These are phyloP conservation scores for Elephas maximus DNA, from an alignment of 2,113 vertebrate species.

Conservation along the genomic window DNA sequence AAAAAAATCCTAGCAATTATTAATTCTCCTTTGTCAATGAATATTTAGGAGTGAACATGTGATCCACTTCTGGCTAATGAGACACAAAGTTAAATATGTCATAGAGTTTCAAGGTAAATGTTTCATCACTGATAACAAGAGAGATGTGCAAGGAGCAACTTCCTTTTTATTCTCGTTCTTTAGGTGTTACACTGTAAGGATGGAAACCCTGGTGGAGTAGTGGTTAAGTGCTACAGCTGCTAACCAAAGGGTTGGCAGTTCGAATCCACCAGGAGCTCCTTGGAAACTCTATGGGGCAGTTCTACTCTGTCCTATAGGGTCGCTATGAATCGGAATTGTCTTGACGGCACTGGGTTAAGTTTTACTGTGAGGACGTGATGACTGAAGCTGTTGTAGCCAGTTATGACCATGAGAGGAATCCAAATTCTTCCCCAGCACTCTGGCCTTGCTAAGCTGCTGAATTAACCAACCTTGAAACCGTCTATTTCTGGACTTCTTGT, in stretches of 20 bases:
- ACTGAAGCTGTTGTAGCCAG: neutral
- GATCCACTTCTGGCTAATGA: conserved; percentile 29
- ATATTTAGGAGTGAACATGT: neutral
- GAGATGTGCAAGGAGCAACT: neutral
- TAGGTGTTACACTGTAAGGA: neutral
- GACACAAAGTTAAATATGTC: neutral
- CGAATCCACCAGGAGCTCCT: too few species aligned
- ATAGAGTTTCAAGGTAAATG: conserved; percentile 1
- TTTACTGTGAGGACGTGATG: neutral
- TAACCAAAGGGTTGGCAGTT: too few species aligned
- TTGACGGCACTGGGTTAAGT: too few species aligned
- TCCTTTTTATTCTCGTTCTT: conserved; percentile 27
- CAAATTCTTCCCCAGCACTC: neutral
- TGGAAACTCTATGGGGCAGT: too few species aligned
- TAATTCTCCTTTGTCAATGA: conserved; percentile 33
- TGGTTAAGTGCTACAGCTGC: too few species aligned
- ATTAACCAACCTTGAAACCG: neutral
- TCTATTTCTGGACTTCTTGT: neutral
- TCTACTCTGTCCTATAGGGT: too few species aligned
- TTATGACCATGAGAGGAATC: neutral
- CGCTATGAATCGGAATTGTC: too few species aligned
- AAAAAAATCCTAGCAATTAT: neutral
- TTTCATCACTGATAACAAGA: conserved; percentile 7
- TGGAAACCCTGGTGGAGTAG: too few species aligned
- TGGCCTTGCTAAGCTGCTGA: neutral